Evolutionary conservation across 2,113 vertebrate species (phyloP), one percentile per base, ranked within the genome.

Genomic region (Poecile atricapillus): DNA sequence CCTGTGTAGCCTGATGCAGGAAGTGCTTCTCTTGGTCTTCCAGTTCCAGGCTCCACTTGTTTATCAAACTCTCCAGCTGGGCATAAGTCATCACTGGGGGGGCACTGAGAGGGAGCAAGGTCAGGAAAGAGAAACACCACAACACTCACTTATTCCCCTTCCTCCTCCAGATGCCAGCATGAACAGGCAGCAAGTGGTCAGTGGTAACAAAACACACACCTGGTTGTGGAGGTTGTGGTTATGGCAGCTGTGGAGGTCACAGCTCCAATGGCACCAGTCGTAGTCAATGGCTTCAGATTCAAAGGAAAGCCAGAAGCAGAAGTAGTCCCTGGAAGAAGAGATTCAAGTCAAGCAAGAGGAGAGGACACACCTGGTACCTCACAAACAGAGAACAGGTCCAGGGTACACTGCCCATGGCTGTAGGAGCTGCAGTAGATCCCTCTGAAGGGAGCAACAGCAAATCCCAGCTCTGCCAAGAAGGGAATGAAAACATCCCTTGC

Each of bases 41-140:
- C 46, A 99, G 97, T 78, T 99, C 99, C 64, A 99, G 98, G 93
- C 99, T 99, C 99, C 99, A 99, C 96, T 99, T 99, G 97, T 99
- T 99, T 46, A 99, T 99, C 92, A 99, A 97, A 68, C 98, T 98
- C 97, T 99, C 99, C 35, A 99, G 97, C 97, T 99, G 99, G 33
- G 98, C 98, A 3, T 99, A 99, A 31, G 99, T 98, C 99, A 99
- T 99, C 68, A 98, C 98, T 0, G 99, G 98, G 13, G 98, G 97
- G 0, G 98, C 90, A 3, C 97, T 97, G 67, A 43, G 43, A 43
- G 43, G 43, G 43, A 43, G 43, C 25, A 3, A 14, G 47, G 53
- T 46, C 30, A 83, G 46, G 4, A 46, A 3, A 2, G 64, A 69
- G 2, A 27, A 68, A 35, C 8, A 3, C 0, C 3, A 35, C 53